Conservation (phyloP, 1,140 invertebrate species). For the Heliothis subflexa region DNA sequence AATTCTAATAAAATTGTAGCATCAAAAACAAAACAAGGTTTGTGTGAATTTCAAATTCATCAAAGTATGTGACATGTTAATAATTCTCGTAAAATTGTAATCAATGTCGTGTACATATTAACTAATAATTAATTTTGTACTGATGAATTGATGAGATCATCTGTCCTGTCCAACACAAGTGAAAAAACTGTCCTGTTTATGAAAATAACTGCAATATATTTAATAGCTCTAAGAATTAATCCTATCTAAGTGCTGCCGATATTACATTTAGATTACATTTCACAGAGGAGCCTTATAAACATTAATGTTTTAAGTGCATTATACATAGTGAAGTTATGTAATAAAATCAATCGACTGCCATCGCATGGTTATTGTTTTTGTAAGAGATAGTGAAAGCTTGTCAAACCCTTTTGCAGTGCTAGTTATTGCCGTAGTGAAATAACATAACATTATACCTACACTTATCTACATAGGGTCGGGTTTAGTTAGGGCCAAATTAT, state of each 20-base stretch:
- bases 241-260: constrained; percentile 28
- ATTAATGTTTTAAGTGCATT: constrained; percentile 13
- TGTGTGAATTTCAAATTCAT: background rate
- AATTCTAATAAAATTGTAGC: too few species aligned
- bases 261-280: constrained; percentile 28
- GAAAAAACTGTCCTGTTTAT: background rate
- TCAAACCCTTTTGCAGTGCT: background rate
- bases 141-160: background rate
- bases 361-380: background rate
- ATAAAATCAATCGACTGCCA: background rate
- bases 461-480: background rate
- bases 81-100: constrained; percentile 8
- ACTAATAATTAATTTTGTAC: constrained; percentile 26
- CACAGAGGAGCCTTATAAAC: constrained; percentile 42
- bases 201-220: constrained; percentile 2
- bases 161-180: constrained; percentile 2
- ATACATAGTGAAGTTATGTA: background rate
- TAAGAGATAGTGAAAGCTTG: background rate
- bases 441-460: background rate
- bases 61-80: background rate
- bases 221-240: constrained; percentile 32
- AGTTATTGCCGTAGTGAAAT: background rate
- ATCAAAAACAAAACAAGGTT: background rate
- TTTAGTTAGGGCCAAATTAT: background rate
- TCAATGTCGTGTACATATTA: constrained; percentile 16